Base-by-base conservation (phyloP, 2,113 vertebrate genomes). In the Dicrurus megarhynchus region DNA sequence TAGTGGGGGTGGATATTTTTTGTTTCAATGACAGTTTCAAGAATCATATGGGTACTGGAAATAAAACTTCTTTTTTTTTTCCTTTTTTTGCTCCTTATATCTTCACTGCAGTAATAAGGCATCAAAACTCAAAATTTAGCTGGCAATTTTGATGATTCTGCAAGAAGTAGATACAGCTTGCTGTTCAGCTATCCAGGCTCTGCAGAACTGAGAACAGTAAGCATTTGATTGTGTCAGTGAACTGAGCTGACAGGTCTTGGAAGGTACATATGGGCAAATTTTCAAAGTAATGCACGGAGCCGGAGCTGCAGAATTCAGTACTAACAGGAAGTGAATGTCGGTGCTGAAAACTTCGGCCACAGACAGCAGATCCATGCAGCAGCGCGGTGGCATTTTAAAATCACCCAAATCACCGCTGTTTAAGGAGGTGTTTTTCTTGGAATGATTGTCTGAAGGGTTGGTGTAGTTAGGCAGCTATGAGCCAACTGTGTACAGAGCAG, bases 131-230 rank as follows among this genome's bases (percentile, higher is more conserved):
- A 90, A 93, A 97, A 95, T 50, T 64, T 91, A 90, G 73, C 86
- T 71, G 83, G 93, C 77, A 92, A 90, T 98, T 97, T 94, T 97
- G 95, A 89, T 96, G 95, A 92, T 84, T 65, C 86, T 93, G 88
- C 87, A 91, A 85, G 50, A 90, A 93, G 77, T 2, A 42, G 91
- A 85, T 64, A 75, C 49, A 83, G 91, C 94, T 98, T 94, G 93
- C 95, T 96, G 90, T 96, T 96, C 89, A 95, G 89, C 85, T 86
- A 46, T 26, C 30, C 11, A 10, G 79, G 67, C 49, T 97, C 94
- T 92, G 88, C 95, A 92, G 92, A 14, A 8, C 68, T 69, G 84
- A 81, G 87, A 89, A 84, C 76, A 92, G 82, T 84, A 92, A 96
- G 83, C 83, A 47, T 95, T 86, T 93, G 96, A 94, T 74, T 90